A percentile compares a stretch with the other conserved stretches of the same genome.
These are phyloP conservation scores for Acanthopleura granulata DNA, from an alignment of 2,888 invertebrate genomes.

Conservation along the genomic window DNA sequence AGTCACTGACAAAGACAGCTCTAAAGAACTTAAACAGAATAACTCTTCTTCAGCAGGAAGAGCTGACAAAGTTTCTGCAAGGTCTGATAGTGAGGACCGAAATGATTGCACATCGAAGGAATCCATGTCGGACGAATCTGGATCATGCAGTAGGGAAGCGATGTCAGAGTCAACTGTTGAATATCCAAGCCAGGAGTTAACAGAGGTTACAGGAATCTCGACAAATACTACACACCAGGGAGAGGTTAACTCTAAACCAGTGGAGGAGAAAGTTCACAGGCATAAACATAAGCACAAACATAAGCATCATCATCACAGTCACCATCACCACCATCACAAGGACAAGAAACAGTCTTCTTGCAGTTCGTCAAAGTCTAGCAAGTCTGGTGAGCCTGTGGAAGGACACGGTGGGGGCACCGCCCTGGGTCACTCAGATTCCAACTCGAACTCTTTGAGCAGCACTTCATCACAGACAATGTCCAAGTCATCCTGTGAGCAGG, in stretches of 20 bases:
- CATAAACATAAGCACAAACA: slow-evolving; percentile 20
- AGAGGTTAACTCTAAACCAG: neutral
- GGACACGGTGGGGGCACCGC: neutral
- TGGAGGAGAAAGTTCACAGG: neutral
- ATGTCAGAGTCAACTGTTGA: no score
- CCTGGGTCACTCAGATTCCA: neutral
- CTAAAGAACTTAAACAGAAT: no score
- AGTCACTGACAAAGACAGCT: no score
- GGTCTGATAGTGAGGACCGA: no score
- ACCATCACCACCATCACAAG: slow-evolving; percentile 17
- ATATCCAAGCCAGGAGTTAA: no score
- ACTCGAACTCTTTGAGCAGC: neutral
- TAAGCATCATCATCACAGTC: slow-evolving; percentile 14
- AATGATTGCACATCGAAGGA: no score
- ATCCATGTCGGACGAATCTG: no score
- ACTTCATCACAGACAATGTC: slow-evolving; percentile 37
- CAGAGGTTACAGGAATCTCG: no score
- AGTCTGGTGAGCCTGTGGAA: neutral
- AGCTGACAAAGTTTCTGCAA: no score
- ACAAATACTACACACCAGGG: no score
- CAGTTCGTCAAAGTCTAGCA: neutral
- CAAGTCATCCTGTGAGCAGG: slow-evolving; percentile 22
- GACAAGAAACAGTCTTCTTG: neutral
- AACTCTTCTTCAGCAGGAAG: no score
- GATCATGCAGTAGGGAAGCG: no score